These are phyloP conservation scores for Odontesthes bonariensis DNA, from an alignment of 2,113 vertebrate genomes.

Conservation along the genomic window DNA sequence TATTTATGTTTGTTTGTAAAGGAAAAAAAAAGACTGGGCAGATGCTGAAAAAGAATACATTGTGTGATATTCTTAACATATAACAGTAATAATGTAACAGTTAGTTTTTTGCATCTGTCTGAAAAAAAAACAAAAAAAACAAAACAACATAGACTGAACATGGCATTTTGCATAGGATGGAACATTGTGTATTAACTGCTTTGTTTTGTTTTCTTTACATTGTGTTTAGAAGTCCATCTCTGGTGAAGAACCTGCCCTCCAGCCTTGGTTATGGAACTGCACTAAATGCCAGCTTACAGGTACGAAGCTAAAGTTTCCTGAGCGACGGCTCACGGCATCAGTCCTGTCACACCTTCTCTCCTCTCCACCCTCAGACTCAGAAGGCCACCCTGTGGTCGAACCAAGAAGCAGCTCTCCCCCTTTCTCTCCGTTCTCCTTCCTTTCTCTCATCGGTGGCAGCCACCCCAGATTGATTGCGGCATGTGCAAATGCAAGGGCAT, in stretches of 20 bases:
- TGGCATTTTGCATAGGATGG: too few species aligned
- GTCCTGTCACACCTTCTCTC: conserved; percentile 5
- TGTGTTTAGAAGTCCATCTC: conserved; percentile 92
- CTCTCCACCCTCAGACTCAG: conserved; percentile 54
- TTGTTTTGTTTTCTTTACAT: conserved; percentile 32
- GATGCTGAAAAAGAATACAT: too few species aligned
- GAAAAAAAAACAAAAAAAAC: too few species aligned
- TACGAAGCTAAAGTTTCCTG: conserved; percentile 65
- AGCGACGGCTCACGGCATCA: not conserved
- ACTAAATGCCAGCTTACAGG: conserved; percentile 99
- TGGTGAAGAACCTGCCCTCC: conserved; percentile 98
- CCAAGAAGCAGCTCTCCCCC: conserved; percentile 64
- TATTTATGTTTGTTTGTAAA: too few species aligned
- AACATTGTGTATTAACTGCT: not conserved
- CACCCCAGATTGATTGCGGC: conserved; percentile 92
- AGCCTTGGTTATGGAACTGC: conserved; percentile 98
- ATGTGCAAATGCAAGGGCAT: conserved; percentile 93
- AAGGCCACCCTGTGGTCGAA: conserved; percentile 78
- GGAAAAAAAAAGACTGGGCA: too few species aligned
- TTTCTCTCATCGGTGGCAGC: conserved; percentile 64
- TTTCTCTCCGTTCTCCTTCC: conserved; percentile 26
- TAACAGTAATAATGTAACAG: too few species aligned
- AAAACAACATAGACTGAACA: not conserved
- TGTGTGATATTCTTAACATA: too few species aligned
- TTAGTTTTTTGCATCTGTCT: too few species aligned